Evolutionary conservation across 2,797 vertebrate species (phyloP).

Genomic region (Zenarchopterus dispar): DNA sequence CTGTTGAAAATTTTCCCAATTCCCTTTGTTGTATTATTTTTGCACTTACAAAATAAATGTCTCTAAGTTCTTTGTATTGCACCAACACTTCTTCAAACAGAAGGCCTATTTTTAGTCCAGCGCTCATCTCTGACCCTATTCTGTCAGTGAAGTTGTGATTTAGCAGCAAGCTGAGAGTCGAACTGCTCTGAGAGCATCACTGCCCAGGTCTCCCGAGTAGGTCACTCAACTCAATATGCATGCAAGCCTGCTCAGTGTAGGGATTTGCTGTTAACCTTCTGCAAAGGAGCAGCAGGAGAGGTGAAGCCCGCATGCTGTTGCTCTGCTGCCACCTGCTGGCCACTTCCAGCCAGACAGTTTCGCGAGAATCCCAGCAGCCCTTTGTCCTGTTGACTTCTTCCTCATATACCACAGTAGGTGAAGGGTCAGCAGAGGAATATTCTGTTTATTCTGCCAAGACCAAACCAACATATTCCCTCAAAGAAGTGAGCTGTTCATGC

Average conservation of each 20-base stretch:
- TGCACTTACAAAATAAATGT: not conserved
- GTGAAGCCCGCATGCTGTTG: not conserved
- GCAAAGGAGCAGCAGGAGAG: not conserved
- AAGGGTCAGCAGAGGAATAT: constrained; percentile 50
- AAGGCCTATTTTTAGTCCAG: constrained; percentile 65
- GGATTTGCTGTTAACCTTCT: not conserved
- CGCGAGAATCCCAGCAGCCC: constrained; percentile 31
- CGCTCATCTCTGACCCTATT: constrained; percentile 69
- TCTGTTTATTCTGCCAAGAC: constrained; percentile 28
- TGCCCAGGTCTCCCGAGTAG: constrained; percentile 70
- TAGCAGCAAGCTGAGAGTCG: constrained; percentile 28
- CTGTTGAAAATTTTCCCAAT: not conserved
- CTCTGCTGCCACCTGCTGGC: constrained; percentile 72
- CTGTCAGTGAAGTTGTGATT: constrained; percentile 67
- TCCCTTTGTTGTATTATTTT: not conserved
- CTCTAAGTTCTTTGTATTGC: constrained; percentile 32
- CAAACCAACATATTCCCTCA: constrained; percentile 26
- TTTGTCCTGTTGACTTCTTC: constrained; percentile 61
- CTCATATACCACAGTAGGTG: constrained; percentile 31
- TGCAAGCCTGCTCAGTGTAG: constrained; percentile 10
- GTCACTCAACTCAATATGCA: constrained; percentile 61
- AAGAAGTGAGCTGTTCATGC: constrained; percentile 26
- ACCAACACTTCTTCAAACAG: constrained; percentile 35
- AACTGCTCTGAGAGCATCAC: constrained; percentile 59
- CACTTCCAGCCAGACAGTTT: not conserved